Conservation (phyloP, 2,113 vertebrate species). For the Mormyrus lacerda region DNA sequence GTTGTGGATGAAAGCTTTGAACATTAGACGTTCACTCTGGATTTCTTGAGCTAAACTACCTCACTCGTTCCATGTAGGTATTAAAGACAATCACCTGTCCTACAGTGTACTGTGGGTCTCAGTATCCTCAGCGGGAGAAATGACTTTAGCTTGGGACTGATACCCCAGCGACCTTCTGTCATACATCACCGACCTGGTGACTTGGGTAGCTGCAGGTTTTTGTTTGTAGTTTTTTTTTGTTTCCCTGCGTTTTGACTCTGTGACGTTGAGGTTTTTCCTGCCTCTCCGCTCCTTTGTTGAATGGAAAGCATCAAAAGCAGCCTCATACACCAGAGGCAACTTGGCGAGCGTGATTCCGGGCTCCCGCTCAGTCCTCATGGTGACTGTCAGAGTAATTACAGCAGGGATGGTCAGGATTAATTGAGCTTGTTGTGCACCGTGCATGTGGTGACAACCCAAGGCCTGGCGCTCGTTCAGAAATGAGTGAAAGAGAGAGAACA, state of each 20-base stretch:
- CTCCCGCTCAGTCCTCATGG: not conserved
- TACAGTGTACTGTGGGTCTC: not conserved
- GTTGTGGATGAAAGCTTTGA: not conserved
- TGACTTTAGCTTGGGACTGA: not conserved
- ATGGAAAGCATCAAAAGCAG: not conserved
- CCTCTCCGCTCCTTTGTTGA: not conserved
- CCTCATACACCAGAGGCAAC: not conserved
- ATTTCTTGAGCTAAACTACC: not conserved
- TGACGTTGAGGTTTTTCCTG: not conserved
- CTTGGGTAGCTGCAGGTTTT: not conserved
- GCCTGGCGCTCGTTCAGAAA: slow-evolving; percentile 21
- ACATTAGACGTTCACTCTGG: not conserved
- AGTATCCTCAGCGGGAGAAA: not conserved
- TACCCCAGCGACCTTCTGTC: not conserved
- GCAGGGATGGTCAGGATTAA: slow-evolving; percentile 16
- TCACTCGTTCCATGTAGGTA: not conserved
- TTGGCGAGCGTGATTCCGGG: not conserved
- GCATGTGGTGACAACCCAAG: not conserved
- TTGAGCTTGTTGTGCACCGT: not conserved
- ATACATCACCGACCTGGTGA: not conserved
- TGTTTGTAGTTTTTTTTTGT: not conserved
- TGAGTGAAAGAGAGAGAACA: not conserved
- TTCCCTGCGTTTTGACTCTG: not conserved
- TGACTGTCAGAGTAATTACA: slow-evolving; percentile 7
- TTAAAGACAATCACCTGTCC: not conserved